Evolutionary conservation across 2,888 invertebrate genomes (phyloP).

Genomic region (Dermolepida albohirtum): DNA sequence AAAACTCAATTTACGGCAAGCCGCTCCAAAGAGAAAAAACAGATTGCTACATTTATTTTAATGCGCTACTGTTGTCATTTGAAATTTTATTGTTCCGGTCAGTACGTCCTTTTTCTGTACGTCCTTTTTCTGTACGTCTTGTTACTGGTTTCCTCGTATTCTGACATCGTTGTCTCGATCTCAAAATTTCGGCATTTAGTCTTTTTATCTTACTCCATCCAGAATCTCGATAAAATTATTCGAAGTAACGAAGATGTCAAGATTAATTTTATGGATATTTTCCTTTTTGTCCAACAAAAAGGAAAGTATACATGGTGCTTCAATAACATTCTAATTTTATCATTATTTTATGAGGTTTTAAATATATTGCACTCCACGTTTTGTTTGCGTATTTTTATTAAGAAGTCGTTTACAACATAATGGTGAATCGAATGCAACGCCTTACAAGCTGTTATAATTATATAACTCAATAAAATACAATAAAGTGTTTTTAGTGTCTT

Average conservation of each 20-base stretch:
- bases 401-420: no score
- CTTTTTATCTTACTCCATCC: conserved; percentile 21
- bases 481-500: no score
- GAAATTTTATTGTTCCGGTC: conserved; percentile 56
- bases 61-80: conserved; percentile 57
- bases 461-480: no score
- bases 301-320: no score
- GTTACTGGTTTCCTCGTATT: conserved; percentile 41
- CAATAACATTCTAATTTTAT: no score
- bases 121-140: conserved; percentile 45
- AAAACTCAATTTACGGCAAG: conserved; percentile 44
- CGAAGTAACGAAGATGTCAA: conserved; percentile 43
- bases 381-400: no score
- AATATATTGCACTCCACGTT: no score
- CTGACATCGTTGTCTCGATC: conserved; percentile 11
- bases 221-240: conserved; percentile 36
- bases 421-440: no score
- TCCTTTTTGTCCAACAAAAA: no score
- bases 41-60: conserved; percentile 56
- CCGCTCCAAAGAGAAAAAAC: conserved; percentile 38
- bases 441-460: no score
- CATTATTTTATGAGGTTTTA: no score
- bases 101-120: conserved; percentile 29
- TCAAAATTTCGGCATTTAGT: conserved; percentile 39
- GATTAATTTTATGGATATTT: conserved; percentile 35